A percentile compares a stretch with the other conserved stretches of the same genome.
These are phyloP conservation scores for Aphaenogaster rudis DNA, from an alignment of 1,140 invertebrate species.

Conservation along the genomic window DNA sequence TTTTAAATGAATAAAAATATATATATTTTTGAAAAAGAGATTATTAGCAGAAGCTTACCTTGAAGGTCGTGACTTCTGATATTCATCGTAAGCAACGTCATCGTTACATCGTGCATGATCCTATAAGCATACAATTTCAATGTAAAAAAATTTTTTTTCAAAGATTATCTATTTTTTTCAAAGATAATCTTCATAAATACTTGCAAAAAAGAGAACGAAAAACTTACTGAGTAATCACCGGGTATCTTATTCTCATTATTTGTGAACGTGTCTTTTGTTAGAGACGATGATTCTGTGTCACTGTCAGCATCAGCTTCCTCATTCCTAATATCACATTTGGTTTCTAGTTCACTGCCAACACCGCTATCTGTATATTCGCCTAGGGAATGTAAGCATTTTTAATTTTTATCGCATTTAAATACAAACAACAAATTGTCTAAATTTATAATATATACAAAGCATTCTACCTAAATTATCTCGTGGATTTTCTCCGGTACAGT, in stretches of 20 bases:
- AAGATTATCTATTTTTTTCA: neutral
- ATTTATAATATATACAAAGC: neutral
- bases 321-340: slow-evolving; percentile 84
- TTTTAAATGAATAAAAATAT: slow-evolving; percentile 25
- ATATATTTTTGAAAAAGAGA: neutral
- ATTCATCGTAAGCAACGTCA: slow-evolving; percentile 81
- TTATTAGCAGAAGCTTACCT: slow-evolving; percentile 76
- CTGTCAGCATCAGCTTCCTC: slow-evolving; percentile 91
- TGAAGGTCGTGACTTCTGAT: slow-evolving; percentile 82
- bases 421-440: neutral
- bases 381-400: slow-evolving; percentile 76
- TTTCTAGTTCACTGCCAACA: slow-evolving; percentile 89
- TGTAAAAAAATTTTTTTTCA: neutral
- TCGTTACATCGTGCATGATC: slow-evolving; percentile 81
- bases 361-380: slow-evolving; percentile 90
- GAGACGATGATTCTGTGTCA: slow-evolving; percentile 86
- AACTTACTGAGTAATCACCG: slow-evolving; percentile 80
- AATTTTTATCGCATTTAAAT: slow-evolving; percentile 56
- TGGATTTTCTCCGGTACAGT: slow-evolving; percentile 95
- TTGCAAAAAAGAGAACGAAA: neutral
- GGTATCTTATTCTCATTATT: slow-evolving; percentile 81
- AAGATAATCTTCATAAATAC: neutral
- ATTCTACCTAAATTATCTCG: slow-evolving; percentile 86
- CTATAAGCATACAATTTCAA: slow-evolving; percentile 74
- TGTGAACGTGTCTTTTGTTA: slow-evolving; percentile 75